Evolutionary conservation across 2,113 vertebrate genomes (phyloP), one percentile per base, ranked within the genome.

Genomic region (Xyrauchen texanus): DNA sequence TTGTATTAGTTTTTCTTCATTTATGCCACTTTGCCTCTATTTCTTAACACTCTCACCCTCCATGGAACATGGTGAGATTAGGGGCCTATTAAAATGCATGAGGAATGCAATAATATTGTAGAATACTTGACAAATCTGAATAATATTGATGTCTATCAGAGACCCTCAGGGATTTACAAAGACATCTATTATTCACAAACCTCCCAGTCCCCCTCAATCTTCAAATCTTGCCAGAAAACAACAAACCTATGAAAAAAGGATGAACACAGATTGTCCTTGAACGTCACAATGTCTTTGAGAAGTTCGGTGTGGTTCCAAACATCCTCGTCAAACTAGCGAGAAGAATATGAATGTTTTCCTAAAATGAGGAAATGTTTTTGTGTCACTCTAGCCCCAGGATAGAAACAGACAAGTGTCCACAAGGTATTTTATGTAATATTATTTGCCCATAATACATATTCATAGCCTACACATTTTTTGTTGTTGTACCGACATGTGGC

Each of bases 141-240:
- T 86, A 89, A 88, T 85, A 86, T 80, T 69, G 72, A 90, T 83
- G 86, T 87, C 90, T 86, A n/a, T 83, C 67, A 81, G 79, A 85
- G 86, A 77, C 88, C 90, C 88, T 84, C 68, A 85, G 81, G 88
- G 82, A 81, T 77, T 60, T 85, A 86, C 82, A 88, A 88, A 86
- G 77, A 58, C 86, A 91, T 93, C 70, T 91, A 92, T 93, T 91
- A 93, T 93, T 93, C 88, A 93, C 78, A 76, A 88, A 84, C 68
- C 53, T 73, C 69, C 21, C 69, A 0, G 10, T 16, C 49, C 78
- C 53, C 47, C 68, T 71, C 75, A 47, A 12, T 81, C 70, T 74
- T 81, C 86, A 85, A 87, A 34, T 34, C 21, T 34, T 34, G 21
- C 21, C 21, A 34, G 21, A 34, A 34, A 88, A 89, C 67, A 81